Base-by-base conservation (phyloP, 30 jellyfish, hydroid and myxozoan species). In the Cassiopea xamachana region DNA sequence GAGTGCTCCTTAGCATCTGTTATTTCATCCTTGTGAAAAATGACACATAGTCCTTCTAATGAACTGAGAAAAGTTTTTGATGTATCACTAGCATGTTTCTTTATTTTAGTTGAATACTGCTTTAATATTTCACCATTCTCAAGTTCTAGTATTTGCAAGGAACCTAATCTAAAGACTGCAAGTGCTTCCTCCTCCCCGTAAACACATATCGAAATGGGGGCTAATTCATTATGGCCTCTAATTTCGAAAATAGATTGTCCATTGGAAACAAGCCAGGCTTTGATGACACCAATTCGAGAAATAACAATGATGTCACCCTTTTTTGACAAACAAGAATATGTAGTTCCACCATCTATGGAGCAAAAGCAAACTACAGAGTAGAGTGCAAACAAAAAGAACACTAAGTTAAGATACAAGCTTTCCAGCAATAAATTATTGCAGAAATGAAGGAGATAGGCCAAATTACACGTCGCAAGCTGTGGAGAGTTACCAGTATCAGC, bases 181-280 rank as follows among this genome's bases (percentile, higher is more conserved):
- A 89, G 83, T 60, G 85, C 92, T 76, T 81, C 96, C n/a, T 75
- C 62, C 49, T 55, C 76, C 51, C 81, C 19, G 39, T 79, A 55
- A 15, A 48, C 73, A 46, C 92, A 81, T 1, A 82, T 60, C 19
- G 92, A 89, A 46, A 89, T 81, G 48, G 92, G 96, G 84, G 89
- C 87, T 71, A 86, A 49, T 67, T 89, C 92, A 45, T 73, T 80
- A 48, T 89, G 89, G 92, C 84, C 92, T 50, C 78, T 69, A 0
- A 89, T 60, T 44, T 79, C 64, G 61, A 81, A 74, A 27, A 90
- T 82, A 48, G 87, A 90, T 47, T 90, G 93, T 4, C 97, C 97
- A 7, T 88, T 90, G n/a, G 93, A 77, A 10, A 85, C 77, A 45
- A n/a, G 50, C 97, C 97, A 90, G 27, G 90, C 88, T 69, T 78